A percentile compares a stretch with the other conserved stretches of the same genome.
phyloP scores from a whole-genome alignment of 2,113 vertebrate species.

The Nyctibius bracteatus region DNA sequence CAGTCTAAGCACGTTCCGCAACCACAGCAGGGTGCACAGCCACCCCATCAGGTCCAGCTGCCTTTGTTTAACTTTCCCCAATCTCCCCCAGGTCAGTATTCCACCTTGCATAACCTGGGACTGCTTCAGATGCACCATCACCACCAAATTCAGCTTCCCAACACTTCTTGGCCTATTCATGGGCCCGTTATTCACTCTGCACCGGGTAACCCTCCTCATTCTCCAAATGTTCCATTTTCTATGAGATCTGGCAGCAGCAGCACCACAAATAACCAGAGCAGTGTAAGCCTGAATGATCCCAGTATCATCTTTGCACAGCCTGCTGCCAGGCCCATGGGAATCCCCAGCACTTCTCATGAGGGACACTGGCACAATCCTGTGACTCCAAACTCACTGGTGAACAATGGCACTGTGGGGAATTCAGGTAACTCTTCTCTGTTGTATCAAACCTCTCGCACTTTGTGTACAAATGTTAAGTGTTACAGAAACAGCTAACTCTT shows the following conservation, averaged over 20 bases:
- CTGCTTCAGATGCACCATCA: conserved; percentile 83
- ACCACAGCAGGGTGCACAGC: conserved; percentile 72
- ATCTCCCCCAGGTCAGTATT: conserved; percentile 86
- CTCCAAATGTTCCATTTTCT: conserved; percentile 81
- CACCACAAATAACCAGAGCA: conserved; percentile 73
- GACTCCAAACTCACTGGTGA: conserved; percentile 87
- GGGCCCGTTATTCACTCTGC: conserved; percentile 85
- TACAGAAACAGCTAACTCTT: conserved; percentile 44
- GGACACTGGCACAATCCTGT: conserved; percentile 93
- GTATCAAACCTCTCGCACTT: conserved; percentile 33
- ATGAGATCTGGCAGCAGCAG: conserved; percentile 75
- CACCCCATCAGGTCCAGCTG: conserved; percentile 86
- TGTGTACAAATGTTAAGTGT: conserved; percentile 41
- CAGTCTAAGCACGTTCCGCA: conserved; percentile 80
- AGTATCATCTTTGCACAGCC: conserved; percentile 99
- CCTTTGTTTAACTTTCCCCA: conserved; percentile 89
- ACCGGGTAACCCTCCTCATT: conserved; percentile 80
- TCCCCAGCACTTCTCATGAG: conserved; percentile 82
- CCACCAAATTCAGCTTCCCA: conserved; percentile 80
- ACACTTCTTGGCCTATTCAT: conserved; percentile 91
- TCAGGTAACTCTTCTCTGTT: conserved; percentile 83
- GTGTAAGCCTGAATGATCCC: conserved; percentile 93
- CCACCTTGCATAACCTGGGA: conserved; percentile 85
- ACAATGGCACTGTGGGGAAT: conserved; percentile 90
- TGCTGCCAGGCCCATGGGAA: conserved; percentile 83